A percentile compares a stretch with the other conserved stretches of the same genome.
Evolutionary conservation across 2,888 invertebrate genomes (phyloP).

Genomic region (Andrena camellia): DNA sequence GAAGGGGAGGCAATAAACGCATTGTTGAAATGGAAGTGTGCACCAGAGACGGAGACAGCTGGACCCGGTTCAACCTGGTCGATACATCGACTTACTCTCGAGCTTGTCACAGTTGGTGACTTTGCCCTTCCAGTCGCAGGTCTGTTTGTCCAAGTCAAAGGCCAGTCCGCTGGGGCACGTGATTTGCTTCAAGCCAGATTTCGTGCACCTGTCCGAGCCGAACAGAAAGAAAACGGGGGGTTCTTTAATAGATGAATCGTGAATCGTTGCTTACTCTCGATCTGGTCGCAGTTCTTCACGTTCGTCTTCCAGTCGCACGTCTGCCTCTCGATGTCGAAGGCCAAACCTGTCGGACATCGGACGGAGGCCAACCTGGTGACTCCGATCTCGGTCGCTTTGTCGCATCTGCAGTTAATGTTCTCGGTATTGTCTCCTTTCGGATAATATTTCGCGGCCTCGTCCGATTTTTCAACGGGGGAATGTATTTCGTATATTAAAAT

Average conservation of each 20-base stretch:
- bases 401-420: slow-evolving; percentile 89
- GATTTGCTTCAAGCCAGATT: slow-evolving; percentile 98
- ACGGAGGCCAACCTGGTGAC: slow-evolving; percentile 95
- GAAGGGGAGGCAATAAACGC: neutral
- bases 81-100: slow-evolving; percentile 93
- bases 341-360: slow-evolving; percentile 95
- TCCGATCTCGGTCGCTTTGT: slow-evolving; percentile 95
- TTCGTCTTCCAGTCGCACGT: slow-evolving; percentile 98
- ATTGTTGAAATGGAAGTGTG: neutral
- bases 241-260: slow-evolving; percentile 81
- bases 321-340: slow-evolving; percentile 97
- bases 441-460: neutral
- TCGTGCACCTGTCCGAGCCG: slow-evolving; percentile 93
- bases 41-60: slow-evolving; percentile 29
- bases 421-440: neutral
- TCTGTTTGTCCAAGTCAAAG: slow-evolving; percentile 99
- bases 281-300: slow-evolving; percentile 97
- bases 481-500: too few species aligned
- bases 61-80: slow-evolving; percentile 79
- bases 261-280: slow-evolving; percentile 92
- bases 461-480: too few species aligned
- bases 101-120: slow-evolving; percentile 98
- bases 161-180: slow-evolving; percentile 98
- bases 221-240: slow-evolving; percentile 84
- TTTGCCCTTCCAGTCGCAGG: slow-evolving; percentile 99